phyloP scores from a whole-genome alignment of 1,140 invertebrate genomes.

The Antheraea pernyi region DNA sequence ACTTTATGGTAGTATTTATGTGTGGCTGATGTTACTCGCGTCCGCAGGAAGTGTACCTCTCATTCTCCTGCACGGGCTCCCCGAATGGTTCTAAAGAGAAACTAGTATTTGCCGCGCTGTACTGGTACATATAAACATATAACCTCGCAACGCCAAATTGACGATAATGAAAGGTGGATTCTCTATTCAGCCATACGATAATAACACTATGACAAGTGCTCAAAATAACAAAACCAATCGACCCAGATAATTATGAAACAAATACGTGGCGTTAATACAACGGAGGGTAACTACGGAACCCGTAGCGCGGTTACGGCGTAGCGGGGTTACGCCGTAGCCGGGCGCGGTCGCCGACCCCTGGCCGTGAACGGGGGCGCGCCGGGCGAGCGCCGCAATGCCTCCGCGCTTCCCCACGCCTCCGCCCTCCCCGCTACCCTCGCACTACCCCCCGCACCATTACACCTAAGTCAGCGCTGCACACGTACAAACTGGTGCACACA shows the following conservation, averaged over 20 bases:
- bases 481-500: constrained; percentile 21
- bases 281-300: constrained; percentile 46
- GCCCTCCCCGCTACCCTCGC: constrained; percentile 23
- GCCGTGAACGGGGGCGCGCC: constrained; percentile 74
- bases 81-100: too few relatives aligned
- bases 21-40: too few relatives aligned
- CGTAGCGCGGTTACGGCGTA: constrained; percentile 50
- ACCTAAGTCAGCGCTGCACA: constrained; percentile 11
- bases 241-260: constrained; percentile 58
- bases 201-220: too few relatives aligned
- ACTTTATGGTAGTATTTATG: too few relatives aligned
- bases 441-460: constrained; percentile 17
- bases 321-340: constrained; percentile 70
- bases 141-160: too few relatives aligned
- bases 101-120: too few relatives aligned
- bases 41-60: too few relatives aligned
- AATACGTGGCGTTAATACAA: constrained; percentile 53
- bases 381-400: constrained; percentile 43
- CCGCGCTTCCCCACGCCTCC: constrained; percentile 10
- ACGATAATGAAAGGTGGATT: too few relatives aligned
- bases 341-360: constrained; percentile 74
- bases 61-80: too few relatives aligned
- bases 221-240: constrained; percentile 24
- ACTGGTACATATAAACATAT: too few relatives aligned
- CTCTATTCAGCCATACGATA: too few relatives aligned